Base-by-base conservation (phyloP, 2,113 vertebrate genomes). In the Sardina pilchardus region DNA sequence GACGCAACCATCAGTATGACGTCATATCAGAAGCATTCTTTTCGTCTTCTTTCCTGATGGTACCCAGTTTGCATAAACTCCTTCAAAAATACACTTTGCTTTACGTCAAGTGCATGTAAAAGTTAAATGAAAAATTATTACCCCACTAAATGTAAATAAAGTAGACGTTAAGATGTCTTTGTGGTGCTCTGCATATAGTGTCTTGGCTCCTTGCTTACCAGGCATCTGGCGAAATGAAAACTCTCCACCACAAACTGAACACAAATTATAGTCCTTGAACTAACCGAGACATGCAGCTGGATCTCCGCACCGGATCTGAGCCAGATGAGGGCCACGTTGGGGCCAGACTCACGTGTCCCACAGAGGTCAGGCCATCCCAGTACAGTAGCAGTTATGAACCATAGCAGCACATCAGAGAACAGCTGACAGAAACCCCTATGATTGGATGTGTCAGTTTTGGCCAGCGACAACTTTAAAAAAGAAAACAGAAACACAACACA, bases 201-300 rank as follows among this genome's bases (percentile, higher is more conserved):
- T 3, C 63, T 71, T 71, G 63, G 63, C 26, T 71, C 9, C 30
- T 71, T 71, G 34, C 63, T 30, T 26, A 12, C 63, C 63, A 71
- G 10, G 14, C 63, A 71, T 71, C 63, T 71, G 63, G 63, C 8
- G 30, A 71, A 71, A 30, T 2, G 0, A 34, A 24, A 67, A 67
- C 24, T 42, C 21, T 84, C 16, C 14, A n/a, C 56, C 83, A 67
- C 83, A 84, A 84, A 44, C 56, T 48, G 24, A 59, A 59, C 83
- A 9, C 56, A 84, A 84, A 84, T 84, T 45, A 84, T 59, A 84
- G 34, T n/a, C 34, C 30, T 34, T 14, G 26, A 3, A 71, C 63
- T 71, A 71, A 71, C 63, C 63, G 30, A 34, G n/a, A 71, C 12
- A 71, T n/a, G 26, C 63, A 71, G 63, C 63, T 71, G 63, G 63